phyloP scores from a whole-genome alignment of 1,140 invertebrate genomes.

The Drosophila setifemur region DNA sequence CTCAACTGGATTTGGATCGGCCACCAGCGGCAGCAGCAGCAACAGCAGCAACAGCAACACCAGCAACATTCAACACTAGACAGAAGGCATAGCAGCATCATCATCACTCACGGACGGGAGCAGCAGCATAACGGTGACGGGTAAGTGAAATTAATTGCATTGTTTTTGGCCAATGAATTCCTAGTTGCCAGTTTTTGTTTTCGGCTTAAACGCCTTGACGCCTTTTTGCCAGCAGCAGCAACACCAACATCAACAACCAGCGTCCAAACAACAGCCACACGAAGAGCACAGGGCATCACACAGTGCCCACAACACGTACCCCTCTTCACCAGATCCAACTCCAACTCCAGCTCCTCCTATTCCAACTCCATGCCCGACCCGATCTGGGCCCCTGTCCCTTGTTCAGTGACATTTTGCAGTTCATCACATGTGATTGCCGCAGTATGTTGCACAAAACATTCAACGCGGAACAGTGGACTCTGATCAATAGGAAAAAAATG shows the following conservation, averaged over 20 bases:
- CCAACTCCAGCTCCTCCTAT: neutral
- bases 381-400: neutral
- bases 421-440: constrained; percentile 74
- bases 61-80: constrained; percentile 32
- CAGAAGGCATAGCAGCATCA: constrained; percentile 47
- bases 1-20: constrained; percentile 60
- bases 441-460: constrained; percentile 66
- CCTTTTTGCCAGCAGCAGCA: constrained; percentile 54
- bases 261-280: constrained; percentile 13
- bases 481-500: too few relatives aligned
- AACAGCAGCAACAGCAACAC: constrained; percentile 25
- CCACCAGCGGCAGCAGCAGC: constrained; percentile 14
- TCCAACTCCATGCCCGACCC: neutral
- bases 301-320: constrained; percentile 37
- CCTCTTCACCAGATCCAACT: constrained; percentile 6
- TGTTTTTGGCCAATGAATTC: constrained; percentile 82
- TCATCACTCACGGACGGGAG: constrained; percentile 48
- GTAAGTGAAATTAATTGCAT: constrained; percentile 83
- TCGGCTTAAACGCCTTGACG: constrained; percentile 77
- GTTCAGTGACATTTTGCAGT: constrained; percentile 55
- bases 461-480: constrained; percentile 48
- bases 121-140: constrained; percentile 62
- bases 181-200: constrained; percentile 79
- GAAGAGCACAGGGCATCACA: constrained; percentile 20
- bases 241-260: constrained; percentile 9